Conservation (phyloP, 2,888 invertebrate species). For the Acholoe squamosa region DNA sequence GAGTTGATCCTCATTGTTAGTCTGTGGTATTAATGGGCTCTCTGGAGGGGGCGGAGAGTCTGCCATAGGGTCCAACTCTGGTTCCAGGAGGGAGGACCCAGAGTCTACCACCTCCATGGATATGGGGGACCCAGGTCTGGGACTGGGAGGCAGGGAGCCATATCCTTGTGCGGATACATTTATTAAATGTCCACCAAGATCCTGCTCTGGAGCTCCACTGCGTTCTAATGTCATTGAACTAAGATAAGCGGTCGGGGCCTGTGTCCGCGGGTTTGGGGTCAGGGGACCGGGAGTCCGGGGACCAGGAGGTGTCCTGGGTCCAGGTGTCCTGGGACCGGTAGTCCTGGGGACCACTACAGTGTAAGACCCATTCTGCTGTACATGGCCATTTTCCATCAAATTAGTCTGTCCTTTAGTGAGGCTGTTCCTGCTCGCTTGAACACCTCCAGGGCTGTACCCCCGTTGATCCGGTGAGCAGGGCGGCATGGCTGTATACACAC, state of each 20-base stretch:
- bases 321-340: neutral
- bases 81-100: neutral
- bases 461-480: neutral
- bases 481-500: neutral
- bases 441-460: no score
- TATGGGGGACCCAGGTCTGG: neutral
- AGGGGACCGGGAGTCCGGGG: neutral
- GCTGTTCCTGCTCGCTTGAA: no score
- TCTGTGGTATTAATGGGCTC: neutral
- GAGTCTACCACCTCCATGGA: neutral
- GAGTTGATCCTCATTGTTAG: no score
- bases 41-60: slow-evolving; percentile 23
- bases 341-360: neutral
- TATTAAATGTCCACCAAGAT: neutral
- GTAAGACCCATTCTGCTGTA: neutral
- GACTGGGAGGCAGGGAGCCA: neutral
- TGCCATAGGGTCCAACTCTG: neutral
- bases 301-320: slow-evolving; percentile 5
- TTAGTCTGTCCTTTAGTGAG: neutral
- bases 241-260: neutral
- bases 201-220: neutral
- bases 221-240: neutral
- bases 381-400: neutral
- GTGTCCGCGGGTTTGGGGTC: neutral
- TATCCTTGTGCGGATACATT: neutral